Evolutionary conservation across 2,113 vertebrate genomes (phyloP), one percentile per base, ranked within the genome.

Genomic region (Anolis carolinensis): DNA sequence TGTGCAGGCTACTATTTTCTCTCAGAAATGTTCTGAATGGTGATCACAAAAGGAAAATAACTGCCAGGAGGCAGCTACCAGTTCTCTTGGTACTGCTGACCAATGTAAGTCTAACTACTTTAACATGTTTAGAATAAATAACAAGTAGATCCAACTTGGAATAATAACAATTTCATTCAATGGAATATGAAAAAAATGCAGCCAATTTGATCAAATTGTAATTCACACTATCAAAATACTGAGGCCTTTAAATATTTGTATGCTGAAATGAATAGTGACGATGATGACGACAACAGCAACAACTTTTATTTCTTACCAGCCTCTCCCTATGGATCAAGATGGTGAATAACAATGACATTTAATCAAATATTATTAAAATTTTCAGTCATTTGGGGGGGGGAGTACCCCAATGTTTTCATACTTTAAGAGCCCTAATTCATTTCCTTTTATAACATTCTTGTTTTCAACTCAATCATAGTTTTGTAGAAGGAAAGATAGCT

Each of bases 341-440:
- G 39, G 4, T 52, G 48, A 30, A 50, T 7, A 30, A n/a, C 30
- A 77, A 30, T 44, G 39, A 44, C 39, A 44, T 52, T 52, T 27
- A 76, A n/a, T 1, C 2, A 30, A 30, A 52, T 77, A 16, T 52
- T 23, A 27, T 52, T 77, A 18, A 77, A 18, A 18, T n/a, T 52
- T 52, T 77, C 30, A 30, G 18, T 77, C 13, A 52, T 52, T 39
- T 13, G 25, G 55, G 55, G 2, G 1, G 1, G 18, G 7, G 5
- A 14, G 18, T 59, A 59, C 11, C 55, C 13, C 55, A 16, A 59
- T 59, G 0, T 23, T 52, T 20, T 23, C 86, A 39, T 9, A 23
- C 2, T 0, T 80, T 75, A 0, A 0, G 70, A 23, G 14, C 82
- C 59, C 75, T 44, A 82, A 0, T 48, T n/a, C 48, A 0, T 0